phyloP scores from a whole-genome alignment of 2,888 invertebrate species.

The Hypercompe scribonia region DNA sequence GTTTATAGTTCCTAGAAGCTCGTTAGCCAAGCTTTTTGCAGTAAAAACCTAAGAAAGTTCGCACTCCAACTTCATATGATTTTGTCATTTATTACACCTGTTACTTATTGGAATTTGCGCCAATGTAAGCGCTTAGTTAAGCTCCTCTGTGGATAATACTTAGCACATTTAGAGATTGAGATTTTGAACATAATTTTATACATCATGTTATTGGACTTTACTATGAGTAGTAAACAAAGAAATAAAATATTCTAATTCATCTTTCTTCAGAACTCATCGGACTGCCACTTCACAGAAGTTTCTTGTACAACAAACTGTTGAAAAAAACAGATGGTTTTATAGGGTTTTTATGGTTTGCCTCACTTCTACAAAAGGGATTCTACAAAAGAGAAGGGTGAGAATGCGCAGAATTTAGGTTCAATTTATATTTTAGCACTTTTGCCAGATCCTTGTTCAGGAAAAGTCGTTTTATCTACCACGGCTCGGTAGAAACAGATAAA shows the following conservation, averaged over 20 bases:
- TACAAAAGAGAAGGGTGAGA: too few relatives aligned
- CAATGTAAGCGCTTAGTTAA: slow-evolving; percentile 20
- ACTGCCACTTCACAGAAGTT: too few relatives aligned
- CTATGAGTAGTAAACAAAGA: neutral
- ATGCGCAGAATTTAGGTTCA: too few relatives aligned
- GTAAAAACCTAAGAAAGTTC: slow-evolving; percentile 23
- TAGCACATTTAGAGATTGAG: slow-evolving; percentile 23
- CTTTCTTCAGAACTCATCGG: neutral
- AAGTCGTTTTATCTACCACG: too few relatives aligned
- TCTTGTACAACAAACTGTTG: too few relatives aligned
- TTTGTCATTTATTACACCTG: slow-evolving; percentile 33
- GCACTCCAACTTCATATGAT: slow-evolving; percentile 31
- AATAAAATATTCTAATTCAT: neutral
- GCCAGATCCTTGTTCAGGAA: too few relatives aligned
- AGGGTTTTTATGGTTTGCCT: too few relatives aligned
- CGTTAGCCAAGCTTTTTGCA: slow-evolving; percentile 47
- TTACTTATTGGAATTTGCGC: slow-evolving; percentile 37
- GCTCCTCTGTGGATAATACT: slow-evolving; percentile 20
- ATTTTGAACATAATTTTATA: slow-evolving; percentile 36
- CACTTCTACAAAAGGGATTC: too few relatives aligned
- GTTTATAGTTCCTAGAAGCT: slow-evolving; percentile 54
- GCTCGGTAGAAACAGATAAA: too few relatives aligned
- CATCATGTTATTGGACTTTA: slow-evolving; percentile 24
- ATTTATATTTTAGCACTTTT: too few relatives aligned
- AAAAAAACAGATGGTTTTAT: too few relatives aligned